Percentiles rank a stretch among this genome's conserved stretches.
phyloP scores from a whole-genome alignment of 2,113 vertebrate genomes.

The Bufo gargarizans region DNA sequence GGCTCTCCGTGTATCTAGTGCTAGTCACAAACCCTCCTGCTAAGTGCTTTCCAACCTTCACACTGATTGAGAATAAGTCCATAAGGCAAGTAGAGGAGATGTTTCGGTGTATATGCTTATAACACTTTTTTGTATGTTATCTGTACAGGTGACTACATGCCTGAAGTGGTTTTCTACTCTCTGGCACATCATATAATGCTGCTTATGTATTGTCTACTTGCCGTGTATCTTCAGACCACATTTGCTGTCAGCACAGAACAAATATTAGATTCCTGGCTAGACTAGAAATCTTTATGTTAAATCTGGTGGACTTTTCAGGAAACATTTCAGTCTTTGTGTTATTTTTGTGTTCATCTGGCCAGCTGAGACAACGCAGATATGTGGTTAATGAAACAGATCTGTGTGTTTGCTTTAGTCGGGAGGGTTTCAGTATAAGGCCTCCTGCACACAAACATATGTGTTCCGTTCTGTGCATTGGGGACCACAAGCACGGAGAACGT shows the following conservation, averaged over 20 bases:
- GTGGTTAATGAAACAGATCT: slow-evolving; percentile 39
- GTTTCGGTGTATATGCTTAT: no score
- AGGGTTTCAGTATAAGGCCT: background rate
- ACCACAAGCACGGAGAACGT: no score
- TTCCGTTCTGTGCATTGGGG: no score
- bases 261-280: slow-evolving; percentile 47
- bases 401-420: background rate
- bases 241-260: slow-evolving; percentile 43
- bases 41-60: no score
- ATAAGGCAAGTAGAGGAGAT: no score
- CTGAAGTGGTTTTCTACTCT: background rate
- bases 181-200: background rate
- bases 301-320: slow-evolving; percentile 36
- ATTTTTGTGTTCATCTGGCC: slow-evolving; percentile 35
- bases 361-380: slow-evolving; percentile 53
- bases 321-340: slow-evolving; percentile 35
- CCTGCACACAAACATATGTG: no score
- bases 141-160: background rate
- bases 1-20: no score
- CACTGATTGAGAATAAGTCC: no score
- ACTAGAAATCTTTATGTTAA: slow-evolving; percentile 25
- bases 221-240: slow-evolving; percentile 11
- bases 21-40: no score
- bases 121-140: no score
- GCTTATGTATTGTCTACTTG: background rate